Conservation (phyloP, 2,888 invertebrate species). For the Neria commutata region DNA sequence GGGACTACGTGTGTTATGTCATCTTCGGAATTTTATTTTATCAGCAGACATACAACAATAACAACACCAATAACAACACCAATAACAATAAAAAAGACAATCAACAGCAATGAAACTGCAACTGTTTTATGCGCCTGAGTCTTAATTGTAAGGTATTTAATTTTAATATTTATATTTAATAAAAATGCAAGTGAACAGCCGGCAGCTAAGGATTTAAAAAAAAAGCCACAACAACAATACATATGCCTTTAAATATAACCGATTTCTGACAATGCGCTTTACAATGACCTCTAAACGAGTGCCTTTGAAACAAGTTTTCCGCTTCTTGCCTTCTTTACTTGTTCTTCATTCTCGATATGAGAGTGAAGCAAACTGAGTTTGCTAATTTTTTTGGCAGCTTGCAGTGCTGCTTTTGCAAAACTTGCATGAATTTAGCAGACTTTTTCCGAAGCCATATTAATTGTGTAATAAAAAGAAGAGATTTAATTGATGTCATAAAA, state of each 20-base stretch:
- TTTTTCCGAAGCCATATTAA: too few species aligned
- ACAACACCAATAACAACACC: neutral
- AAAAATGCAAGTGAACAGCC: neutral
- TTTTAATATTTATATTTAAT: neutral
- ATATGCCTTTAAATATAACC: constrained; percentile 32
- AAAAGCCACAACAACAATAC: constrained; percentile 7
- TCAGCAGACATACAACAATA: neutral
- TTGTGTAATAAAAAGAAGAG: too few species aligned
- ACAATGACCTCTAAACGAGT: constrained; percentile 29
- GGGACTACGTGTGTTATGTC: constrained; percentile 1
- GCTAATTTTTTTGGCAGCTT: too few species aligned
- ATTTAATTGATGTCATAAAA: too few species aligned
- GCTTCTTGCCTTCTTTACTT: too few species aligned
- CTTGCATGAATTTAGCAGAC: too few species aligned
- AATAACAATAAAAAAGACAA: constrained; percentile 1
- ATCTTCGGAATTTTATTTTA: neutral
- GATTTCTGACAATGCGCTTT: constrained; percentile 17
- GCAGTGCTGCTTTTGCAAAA: too few species aligned
- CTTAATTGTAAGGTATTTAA: neutral
- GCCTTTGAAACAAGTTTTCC: neutral
- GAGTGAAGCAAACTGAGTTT: too few species aligned
- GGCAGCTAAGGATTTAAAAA: constrained; percentile 25
- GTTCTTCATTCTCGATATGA: too few species aligned
- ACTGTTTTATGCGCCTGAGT: neutral
- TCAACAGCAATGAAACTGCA: neutral